A percentile compares a stretch with the other conserved stretches of the same genome.
phyloP scores from a whole-genome alignment of 2,888 invertebrate genomes.

The Eupithecia inturbata region DNA sequence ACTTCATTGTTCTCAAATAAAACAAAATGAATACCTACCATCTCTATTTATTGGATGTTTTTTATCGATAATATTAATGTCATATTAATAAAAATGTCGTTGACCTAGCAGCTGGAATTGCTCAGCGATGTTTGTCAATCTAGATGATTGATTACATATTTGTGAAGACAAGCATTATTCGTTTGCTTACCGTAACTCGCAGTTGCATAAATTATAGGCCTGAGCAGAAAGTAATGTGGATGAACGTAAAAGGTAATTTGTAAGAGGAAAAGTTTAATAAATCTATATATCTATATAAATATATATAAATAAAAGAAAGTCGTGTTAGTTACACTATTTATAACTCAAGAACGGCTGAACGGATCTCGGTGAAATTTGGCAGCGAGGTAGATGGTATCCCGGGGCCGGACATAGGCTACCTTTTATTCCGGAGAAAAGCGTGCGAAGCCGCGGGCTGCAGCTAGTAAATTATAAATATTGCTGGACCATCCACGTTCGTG shows the following conservation, averaged over 20 bases:
- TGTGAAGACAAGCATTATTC: constrained; percentile 46
- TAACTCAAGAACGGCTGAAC: too few relatives aligned
- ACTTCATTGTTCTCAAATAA: constrained; percentile 13
- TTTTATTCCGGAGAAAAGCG: too few relatives aligned
- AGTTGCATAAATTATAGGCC: constrained; percentile 25
- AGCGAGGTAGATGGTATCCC: too few relatives aligned
- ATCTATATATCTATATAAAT: too few relatives aligned
- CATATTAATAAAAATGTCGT: constrained; percentile 74
- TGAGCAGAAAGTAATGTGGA: background rate
- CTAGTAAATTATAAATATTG: too few relatives aligned
- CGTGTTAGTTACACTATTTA: too few relatives aligned
- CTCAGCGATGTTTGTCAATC: constrained; percentile 44
- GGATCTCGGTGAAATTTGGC: too few relatives aligned
- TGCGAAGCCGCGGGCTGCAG: too few relatives aligned
- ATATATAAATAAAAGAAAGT: too few relatives aligned
- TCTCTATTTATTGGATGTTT: constrained; percentile 14
- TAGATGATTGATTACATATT: constrained; percentile 53
- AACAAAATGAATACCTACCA: background rate
- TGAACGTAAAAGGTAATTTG: background rate
- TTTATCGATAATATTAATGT: constrained; percentile 67
- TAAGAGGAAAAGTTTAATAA: background rate
- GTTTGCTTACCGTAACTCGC: constrained; percentile 21
- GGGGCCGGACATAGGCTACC: too few relatives aligned
- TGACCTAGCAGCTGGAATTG: constrained; percentile 67
- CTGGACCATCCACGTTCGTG: too few relatives aligned